Evolutionary conservation across 2,888 invertebrate genomes (phyloP).

Genomic region (Homarus gammarus): DNA sequence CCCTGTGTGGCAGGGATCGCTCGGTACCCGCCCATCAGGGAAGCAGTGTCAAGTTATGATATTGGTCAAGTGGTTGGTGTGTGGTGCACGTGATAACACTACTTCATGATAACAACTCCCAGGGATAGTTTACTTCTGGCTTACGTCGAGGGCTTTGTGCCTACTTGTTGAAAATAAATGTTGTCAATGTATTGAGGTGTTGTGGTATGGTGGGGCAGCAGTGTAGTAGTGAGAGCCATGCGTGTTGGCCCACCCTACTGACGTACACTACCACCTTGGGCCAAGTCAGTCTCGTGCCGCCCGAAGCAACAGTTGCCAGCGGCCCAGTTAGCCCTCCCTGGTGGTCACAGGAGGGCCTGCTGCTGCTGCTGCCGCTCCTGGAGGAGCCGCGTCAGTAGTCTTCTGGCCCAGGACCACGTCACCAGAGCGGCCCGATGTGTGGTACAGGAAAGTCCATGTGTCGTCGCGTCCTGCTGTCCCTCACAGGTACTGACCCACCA

Average conservation of each 20-base stretch:
- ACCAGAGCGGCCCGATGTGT: neutral
- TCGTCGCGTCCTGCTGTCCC: conserved; percentile 5
- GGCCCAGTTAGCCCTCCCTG: neutral
- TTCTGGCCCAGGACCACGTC: conserved; percentile 6
- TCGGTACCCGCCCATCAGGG: too few relatives aligned
- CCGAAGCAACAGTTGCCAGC: conserved; percentile 9
- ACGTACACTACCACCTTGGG: neutral
- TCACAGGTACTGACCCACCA: neutral
- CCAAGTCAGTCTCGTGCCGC: neutral
- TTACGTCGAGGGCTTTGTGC: neutral
- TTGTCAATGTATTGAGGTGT: conserved; percentile 1
- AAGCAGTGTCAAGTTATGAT: neutral
- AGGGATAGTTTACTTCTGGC: neutral
- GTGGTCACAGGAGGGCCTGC: neutral
- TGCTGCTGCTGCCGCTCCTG: neutral
- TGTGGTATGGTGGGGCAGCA: neutral
- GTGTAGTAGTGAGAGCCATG: conserved; percentile 14
- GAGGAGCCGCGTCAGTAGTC: conserved; percentile 1
- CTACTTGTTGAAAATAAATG: neutral
- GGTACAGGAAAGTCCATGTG: neutral
- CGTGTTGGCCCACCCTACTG: neutral
- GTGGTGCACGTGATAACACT: neutral
- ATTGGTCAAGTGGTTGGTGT: too few relatives aligned
- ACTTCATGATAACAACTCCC: neutral
- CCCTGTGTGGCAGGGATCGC: too few relatives aligned